Evolutionary conservation across 2,113 vertebrate species (phyloP).

Genomic region (Chloropsis cyanopogon): DNA sequence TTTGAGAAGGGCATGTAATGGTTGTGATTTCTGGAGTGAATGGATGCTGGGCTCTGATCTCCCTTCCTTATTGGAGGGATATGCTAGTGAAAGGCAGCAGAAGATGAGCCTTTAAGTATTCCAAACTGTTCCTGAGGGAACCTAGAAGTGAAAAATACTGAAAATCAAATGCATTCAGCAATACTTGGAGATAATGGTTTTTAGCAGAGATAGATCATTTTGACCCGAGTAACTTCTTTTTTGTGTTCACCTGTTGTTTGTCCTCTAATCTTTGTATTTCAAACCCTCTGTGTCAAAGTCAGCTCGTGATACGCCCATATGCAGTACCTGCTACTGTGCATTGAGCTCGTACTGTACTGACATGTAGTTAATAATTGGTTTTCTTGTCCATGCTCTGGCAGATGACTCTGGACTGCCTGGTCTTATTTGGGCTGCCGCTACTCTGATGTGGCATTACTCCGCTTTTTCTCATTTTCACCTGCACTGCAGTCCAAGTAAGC

Average conservation of each 20-base stretch:
- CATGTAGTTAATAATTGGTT: background rate
- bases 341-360: background rate
- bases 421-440: background rate
- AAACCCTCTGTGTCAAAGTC: background rate
- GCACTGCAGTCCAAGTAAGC: background rate
- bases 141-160: background rate
- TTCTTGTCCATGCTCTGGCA: background rate
- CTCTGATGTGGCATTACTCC: background rate
- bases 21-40: background rate
- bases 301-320: accelerated
- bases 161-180: background rate
- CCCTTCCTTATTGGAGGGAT: background rate
- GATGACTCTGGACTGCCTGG: background rate
- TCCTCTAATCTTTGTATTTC: background rate
- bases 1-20: background rate
- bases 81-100: background rate
- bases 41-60: background rate
- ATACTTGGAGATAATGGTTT: background rate
- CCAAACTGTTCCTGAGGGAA: background rate
- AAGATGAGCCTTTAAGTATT: background rate
- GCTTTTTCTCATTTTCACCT: slow-evolving; percentile 56
- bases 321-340: background rate
- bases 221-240: background rate
- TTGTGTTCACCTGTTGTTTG: background rate
- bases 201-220: background rate